Evolutionary conservation across 2,888 invertebrate species (phyloP).

Genomic region (Arge pagana): DNA sequence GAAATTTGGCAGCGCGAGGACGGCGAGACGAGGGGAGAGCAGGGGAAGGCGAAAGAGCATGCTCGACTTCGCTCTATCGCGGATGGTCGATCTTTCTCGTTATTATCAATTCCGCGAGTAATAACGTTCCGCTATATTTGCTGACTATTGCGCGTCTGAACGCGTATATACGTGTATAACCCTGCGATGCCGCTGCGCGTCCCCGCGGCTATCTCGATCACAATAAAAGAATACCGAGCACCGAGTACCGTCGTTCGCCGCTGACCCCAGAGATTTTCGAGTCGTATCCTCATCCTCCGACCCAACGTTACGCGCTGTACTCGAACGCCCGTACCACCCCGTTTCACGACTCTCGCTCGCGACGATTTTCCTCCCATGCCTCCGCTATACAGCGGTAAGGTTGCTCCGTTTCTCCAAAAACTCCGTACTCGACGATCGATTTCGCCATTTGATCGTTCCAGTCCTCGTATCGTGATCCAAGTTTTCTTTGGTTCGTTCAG

Average conservation of each 20-base stretch:
- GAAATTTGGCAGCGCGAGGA: background rate
- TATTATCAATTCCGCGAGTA: slow-evolving; percentile 21
- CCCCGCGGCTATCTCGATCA: slow-evolving; percentile 21
- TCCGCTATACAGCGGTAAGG: no score
- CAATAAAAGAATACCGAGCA: slow-evolving; percentile 17
- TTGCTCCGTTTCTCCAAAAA: no score
- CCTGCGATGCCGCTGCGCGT: slow-evolving; percentile 1
- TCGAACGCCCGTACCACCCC: no score
- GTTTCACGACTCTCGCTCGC: background rate
- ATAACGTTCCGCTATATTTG: slow-evolving; percentile 17
- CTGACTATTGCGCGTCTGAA: background rate
- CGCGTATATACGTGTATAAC: slow-evolving; percentile 13
- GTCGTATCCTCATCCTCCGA: background rate
- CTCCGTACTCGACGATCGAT: no score
- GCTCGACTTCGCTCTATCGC: slow-evolving; percentile 17
- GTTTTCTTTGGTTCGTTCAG: no score
- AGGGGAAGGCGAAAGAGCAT: slow-evolving; percentile 1
- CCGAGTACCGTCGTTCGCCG: background rate
- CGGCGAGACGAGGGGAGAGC: background rate
- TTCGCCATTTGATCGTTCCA: no score
- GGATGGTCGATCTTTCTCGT: slow-evolving; percentile 12
- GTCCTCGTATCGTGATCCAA: no score
- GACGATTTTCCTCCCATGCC: no score
- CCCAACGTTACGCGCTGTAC: no score
- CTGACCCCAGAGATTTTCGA: slow-evolving; percentile 16